phyloP scores from a whole-genome alignment of 2,797 vertebrate genomes.

The Dromococcyx pavoninus region DNA sequence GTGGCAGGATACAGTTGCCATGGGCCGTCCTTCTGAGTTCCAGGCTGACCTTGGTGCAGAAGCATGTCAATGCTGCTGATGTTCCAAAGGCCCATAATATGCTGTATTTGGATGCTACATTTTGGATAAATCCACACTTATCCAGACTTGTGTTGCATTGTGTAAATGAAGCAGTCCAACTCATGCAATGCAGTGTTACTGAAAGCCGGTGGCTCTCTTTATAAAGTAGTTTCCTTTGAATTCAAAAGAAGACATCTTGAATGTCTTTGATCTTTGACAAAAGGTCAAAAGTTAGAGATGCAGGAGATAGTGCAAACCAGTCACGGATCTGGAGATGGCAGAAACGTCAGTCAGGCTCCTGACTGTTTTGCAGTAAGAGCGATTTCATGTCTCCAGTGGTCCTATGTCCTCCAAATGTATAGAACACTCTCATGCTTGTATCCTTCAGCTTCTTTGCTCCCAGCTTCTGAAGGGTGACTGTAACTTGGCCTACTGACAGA shows the following conservation, averaged over 20 bases:
- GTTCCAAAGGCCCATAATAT: not conserved
- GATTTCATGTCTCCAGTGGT: not conserved
- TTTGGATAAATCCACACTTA: not conserved
- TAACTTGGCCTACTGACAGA: not conserved
- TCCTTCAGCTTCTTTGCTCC: not conserved
- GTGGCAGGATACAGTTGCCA: not conserved
- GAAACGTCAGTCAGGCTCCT: not conserved
- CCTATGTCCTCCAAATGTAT: not conserved
- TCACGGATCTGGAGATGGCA: not conserved
- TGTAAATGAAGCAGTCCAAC: not conserved
- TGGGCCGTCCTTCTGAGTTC: not conserved
- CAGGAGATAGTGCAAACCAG: not conserved
- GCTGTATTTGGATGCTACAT: not conserved
- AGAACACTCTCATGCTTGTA: not conserved
- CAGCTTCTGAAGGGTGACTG: not conserved
- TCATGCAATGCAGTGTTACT: not conserved
- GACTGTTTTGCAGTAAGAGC: not conserved
- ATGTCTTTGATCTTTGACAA: not conserved
- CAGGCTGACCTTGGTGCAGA: not conserved
- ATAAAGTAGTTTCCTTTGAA: not conserved
- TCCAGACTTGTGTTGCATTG: not conserved
- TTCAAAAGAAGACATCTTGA: not conserved
- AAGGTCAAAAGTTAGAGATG: not conserved
- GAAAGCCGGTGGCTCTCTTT: not conserved
- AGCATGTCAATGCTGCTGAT: not conserved